Base-by-base conservation (phyloP, 2,797 vertebrate genomes). In the Catharus ustulatus region DNA sequence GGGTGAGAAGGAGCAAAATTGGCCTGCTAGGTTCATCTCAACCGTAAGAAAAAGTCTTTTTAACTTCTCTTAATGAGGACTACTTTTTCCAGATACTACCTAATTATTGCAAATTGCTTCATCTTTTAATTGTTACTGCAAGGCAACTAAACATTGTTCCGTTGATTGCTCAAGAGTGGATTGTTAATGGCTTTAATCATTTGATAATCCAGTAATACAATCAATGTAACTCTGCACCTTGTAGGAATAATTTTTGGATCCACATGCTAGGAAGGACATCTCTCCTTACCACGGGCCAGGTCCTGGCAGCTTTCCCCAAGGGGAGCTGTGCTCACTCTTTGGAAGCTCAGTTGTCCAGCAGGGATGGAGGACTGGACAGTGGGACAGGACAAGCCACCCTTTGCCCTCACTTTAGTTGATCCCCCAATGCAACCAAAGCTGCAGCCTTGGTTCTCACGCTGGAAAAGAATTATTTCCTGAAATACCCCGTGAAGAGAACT, bases 101-200 rank as follows among this genome's bases (percentile, higher is more conserved):
- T 97, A 98, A 98, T 98, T 98, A 98, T 97, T 95, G 97, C 97
- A 98, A 98, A 98, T 98, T 98, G 97, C 96, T 97, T 98, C 97
- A 96, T 97, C 97, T 97, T 93, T 95, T 98, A 98, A 98, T 98
- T 98, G 97, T 97, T 98, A 97, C 98, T 98, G 96, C 98, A 94
- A 98, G 98, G 97, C 97, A 98, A 95, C 97, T 96, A 98, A 97
- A 97, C 95, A 97, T 95, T 97, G 97, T 97, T 97, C 97, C 64
- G 86, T 95, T 97, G 97, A 97, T 96, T 98, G 97, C 96, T 97
- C 95, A 96, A 97, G 95, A 98, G 96, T 97, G 94, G 92, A 96
- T 97, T 97, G 97, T 97, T 98, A 98, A 98, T 97, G 96, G 91
- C 82, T 96, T 97, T 98, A 97, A 98, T 98, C 97, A 97, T 98